Evolutionary conservation across 2,888 invertebrate species (phyloP).

Genomic region (Nineta flava): DNA sequence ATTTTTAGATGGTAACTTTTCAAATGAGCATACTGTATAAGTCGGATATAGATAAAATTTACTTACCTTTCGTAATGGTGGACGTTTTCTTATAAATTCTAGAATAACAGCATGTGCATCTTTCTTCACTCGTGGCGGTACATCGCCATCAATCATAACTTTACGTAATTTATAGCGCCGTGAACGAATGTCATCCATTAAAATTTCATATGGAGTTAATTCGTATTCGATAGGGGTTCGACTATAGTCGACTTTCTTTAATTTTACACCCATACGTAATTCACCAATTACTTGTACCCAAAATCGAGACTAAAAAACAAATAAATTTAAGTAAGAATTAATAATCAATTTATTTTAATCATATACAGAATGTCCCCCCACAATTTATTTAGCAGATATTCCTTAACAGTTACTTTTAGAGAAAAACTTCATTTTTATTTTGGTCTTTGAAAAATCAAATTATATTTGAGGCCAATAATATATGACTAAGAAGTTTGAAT

Average conservation of each 20-base stretch:
- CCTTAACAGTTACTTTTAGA: too few species aligned
- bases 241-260: constrained; percentile 73
- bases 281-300: constrained; percentile 94
- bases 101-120: constrained; percentile 91
- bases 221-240: constrained; percentile 77
- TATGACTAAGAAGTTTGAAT: too few species aligned
- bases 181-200: constrained; percentile 90
- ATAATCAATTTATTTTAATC: too few species aligned
- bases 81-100: constrained; percentile 91
- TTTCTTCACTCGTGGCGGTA: constrained; percentile 72
- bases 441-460: too few species aligned
- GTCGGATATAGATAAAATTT: not conserved
- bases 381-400: not conserved
- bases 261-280: constrained; percentile 76
- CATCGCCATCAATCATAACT: constrained; percentile 65
- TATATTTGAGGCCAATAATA: too few species aligned
- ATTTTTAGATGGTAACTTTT: too few species aligned
- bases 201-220: constrained; percentile 88
- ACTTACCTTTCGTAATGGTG: constrained; percentile 75
- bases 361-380: not conserved
- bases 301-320: constrained; percentile 60
- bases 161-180: constrained; percentile 81
- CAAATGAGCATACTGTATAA: too few species aligned
- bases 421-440: too few species aligned
- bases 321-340: constrained; percentile 5